These are phyloP conservation scores for Mongoloraphidia duomilia DNA, from an alignment of 2,888 invertebrate genomes.

Conservation along the genomic window DNA sequence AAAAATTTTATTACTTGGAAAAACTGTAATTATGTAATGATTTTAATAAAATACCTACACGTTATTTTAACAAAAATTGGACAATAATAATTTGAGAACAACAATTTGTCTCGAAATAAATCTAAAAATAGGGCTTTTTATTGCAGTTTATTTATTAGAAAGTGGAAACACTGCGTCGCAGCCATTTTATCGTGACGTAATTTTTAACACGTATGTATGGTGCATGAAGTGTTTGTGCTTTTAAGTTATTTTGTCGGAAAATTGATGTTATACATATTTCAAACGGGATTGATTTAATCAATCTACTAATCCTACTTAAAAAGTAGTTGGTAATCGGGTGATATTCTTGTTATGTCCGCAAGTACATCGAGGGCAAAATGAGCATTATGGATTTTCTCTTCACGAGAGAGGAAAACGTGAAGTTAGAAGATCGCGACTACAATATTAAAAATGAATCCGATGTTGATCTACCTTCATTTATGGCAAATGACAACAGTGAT, in stretches of 20 bases:
- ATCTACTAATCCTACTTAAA: neutral
- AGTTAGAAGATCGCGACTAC: conserved; percentile 21
- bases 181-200: conserved; percentile 37
- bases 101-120: too few relatives aligned
- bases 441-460: conserved; percentile 13
- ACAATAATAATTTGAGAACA: too few relatives aligned
- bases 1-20: too few relatives aligned
- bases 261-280: neutral
- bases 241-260: neutral
- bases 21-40: too few relatives aligned
- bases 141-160: too few relatives aligned
- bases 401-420: conserved; percentile 25
- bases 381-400: conserved; percentile 28
- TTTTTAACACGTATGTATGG: conserved; percentile 48
- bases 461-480: conserved; percentile 1
- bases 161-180: neutral
- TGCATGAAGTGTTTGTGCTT: neutral
- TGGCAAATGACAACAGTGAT: conserved; percentile 1
- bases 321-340: neutral
- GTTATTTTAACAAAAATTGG: too few relatives aligned
- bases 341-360: neutral
- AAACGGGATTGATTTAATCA: neutral
- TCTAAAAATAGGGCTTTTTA: too few relatives aligned
- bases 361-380: conserved; percentile 16
- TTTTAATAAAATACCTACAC: too few relatives aligned